Evolutionary conservation across 2,888 invertebrate species (phyloP), one percentile per base, ranked within the genome.

Genomic region (Ommatoiulus sabulosus): DNA sequence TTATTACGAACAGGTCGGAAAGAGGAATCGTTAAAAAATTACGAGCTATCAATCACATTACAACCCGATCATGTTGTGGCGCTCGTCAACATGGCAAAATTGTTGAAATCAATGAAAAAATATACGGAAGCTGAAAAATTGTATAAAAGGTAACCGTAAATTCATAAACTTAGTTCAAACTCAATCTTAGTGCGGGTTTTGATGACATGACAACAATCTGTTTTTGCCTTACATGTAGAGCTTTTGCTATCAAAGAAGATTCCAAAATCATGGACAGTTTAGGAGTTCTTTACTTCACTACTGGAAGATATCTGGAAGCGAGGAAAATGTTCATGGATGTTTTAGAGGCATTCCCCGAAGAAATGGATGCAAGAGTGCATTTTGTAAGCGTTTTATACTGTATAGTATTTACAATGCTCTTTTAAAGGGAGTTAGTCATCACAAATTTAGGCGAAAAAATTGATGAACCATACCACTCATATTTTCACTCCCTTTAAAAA

Each of bases 41-140:
- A 94, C 93, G 93, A 94, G 93, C 92, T 93, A 93, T 91, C 94
- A 92, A 92, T 95, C 93, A 95, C 96, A 91, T 95, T 96, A 91
- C 94, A 95, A 57, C 94, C 95, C 84, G 94, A 96, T 90, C 96
- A 96, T 91, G 96, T 95, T 52, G 94, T 95, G 90, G 96, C 96
- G 95, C 93, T 95, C 44, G 94, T 94, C 52, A 95, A 95, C 8
- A 94, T 95, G 0, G 94, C 95, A 63, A 90, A 89, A 63, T 80
- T 90, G 52, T 46, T 89, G 20, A 48, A 89, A 57, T 87, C 88
- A 1, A 48, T 90, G 52, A 87, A 87, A 84, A 87, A 89, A 24
- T 88, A 88, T 63, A 85, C 20, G 10, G 89, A 89, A 72, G 89
- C 90, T 8, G 90, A 90, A 87, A 46, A 87, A 43, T 57, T 90